Conservation (phyloP, 1,140 invertebrate genomes). For the Drosophila ohnishii region DNA sequence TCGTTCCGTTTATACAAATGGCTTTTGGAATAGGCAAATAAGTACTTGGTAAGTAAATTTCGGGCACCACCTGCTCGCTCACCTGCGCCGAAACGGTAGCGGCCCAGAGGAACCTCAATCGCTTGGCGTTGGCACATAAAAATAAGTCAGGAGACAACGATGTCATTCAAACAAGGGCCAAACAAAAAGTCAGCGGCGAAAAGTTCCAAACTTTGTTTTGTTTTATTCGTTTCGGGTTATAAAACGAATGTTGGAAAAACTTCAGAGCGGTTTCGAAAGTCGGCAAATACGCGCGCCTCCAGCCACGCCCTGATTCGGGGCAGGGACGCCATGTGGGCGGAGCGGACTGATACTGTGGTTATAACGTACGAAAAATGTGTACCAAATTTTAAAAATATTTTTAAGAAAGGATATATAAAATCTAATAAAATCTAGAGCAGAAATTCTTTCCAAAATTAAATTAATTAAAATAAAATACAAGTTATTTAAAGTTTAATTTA, state of each 20-base stretch:
- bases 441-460: too few species aligned
- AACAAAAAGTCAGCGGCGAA: constrained; percentile 60
- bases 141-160: constrained; percentile 70
- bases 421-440: too few species aligned
- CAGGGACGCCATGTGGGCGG: not conserved
- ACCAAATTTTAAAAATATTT: not conserved
- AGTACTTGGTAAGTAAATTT: constrained; percentile 80
- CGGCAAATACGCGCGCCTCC: constrained; percentile 51
- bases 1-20: constrained; percentile 64
- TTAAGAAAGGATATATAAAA: not conserved
- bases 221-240: constrained; percentile 74
- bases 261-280: constrained; percentile 57
- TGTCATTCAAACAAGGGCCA: constrained; percentile 64
- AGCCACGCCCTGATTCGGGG: constrained; percentile 40
- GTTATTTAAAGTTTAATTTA: too few species aligned
- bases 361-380: too few species aligned
- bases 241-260: constrained; percentile 73
- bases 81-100: not conserved
- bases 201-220: constrained; percentile 74
- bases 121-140: constrained; percentile 59
- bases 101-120: constrained; percentile 26
- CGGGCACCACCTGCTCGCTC: constrained; percentile 46
- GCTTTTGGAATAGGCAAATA: constrained; percentile 75
- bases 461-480: too few species aligned
- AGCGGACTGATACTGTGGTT: constrained; percentile 16